phyloP scores from a whole-genome alignment of 2,113 vertebrate genomes.

The Oryzias curvinotus region DNA sequence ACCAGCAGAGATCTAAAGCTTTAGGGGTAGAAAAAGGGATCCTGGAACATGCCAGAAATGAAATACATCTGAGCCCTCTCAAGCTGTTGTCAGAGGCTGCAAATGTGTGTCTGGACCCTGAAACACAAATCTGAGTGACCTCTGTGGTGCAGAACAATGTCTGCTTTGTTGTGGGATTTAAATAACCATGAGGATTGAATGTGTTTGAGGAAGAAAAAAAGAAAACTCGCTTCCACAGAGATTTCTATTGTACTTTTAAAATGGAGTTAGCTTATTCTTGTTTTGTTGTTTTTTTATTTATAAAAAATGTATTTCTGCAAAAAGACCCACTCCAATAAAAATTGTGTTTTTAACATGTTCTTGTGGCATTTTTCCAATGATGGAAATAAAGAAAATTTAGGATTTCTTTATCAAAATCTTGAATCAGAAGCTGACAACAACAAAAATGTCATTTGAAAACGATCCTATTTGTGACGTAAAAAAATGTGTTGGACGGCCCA shows the following conservation, averaged over 20 bases:
- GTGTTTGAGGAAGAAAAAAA: not conserved
- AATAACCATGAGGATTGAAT: conserved; percentile 2
- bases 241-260: conserved; percentile 38
- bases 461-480: too few relatives aligned
- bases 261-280: conserved; percentile 8
- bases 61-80: not conserved
- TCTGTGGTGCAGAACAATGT: conserved; percentile 20
- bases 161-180: conserved; percentile 20
- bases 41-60: not conserved
- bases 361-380: too few relatives aligned
- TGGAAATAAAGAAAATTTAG: too few relatives aligned
- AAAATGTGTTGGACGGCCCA: too few relatives aligned
- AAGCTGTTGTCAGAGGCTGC: not conserved
- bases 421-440: too few relatives aligned
- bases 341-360: too few relatives aligned
- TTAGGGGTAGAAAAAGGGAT: not conserved
- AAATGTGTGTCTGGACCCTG: not conserved
- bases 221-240: conserved; percentile 23
- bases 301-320: not conserved
- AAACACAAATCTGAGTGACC: conserved; percentile 5
- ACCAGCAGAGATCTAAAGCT: not conserved
- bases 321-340: not conserved
- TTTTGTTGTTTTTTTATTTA: conserved; percentile 5
- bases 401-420: too few relatives aligned
- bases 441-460: too few relatives aligned